Conservation (phyloP, 37 sponge, comb jelly and placozoan species). For the Agelas oroides region DNA sequence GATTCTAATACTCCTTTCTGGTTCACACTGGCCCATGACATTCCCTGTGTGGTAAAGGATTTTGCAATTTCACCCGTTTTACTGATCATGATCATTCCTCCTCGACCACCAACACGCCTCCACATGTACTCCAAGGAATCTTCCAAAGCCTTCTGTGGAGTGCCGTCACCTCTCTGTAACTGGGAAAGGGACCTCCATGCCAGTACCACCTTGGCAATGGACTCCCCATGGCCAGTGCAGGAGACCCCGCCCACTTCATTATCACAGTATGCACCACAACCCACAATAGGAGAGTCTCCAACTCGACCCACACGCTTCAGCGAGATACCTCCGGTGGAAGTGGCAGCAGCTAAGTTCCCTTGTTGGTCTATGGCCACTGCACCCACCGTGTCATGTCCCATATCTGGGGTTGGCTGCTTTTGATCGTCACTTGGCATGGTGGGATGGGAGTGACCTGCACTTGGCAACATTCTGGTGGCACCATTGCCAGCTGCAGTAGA, state of each 20-base stretch:
- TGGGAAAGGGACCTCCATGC: slow-evolving; percentile 49
- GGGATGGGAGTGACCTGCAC: not conserved
- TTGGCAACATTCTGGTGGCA: not conserved
- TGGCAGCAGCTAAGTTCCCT: slow-evolving; percentile 83
- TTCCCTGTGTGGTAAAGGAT: slow-evolving; percentile 47
- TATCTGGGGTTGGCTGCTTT: no score
- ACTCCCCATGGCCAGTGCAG: slow-evolving; percentile 85
- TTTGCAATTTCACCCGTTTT: slow-evolving; percentile 63
- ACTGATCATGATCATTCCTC: slow-evolving; percentile 72
- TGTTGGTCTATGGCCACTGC: slow-evolving; percentile 81
- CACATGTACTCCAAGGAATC: slow-evolving; percentile 70
- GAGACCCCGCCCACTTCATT: slow-evolving; percentile 74
- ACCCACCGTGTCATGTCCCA: slow-evolving; percentile 83
- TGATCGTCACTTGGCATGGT: not conserved
- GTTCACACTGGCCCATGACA: slow-evolving; percentile 81
- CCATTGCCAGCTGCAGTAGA: not conserved
- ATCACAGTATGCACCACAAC: slow-evolving; percentile 80
- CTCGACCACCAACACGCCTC: slow-evolving; percentile 57
- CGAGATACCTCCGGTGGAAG: slow-evolving; percentile 90
- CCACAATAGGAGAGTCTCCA: slow-evolving; percentile 83
- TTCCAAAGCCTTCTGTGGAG: slow-evolving; percentile 33
- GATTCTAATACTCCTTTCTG: slow-evolving; percentile 42
- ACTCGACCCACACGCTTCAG: slow-evolving; percentile 77
- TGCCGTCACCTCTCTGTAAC: not conserved
- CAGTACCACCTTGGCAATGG: slow-evolving; percentile 69